phyloP scores from a whole-genome alignment of 92 coral and sea anemone species.

The Galaxea fascicularis region DNA sequence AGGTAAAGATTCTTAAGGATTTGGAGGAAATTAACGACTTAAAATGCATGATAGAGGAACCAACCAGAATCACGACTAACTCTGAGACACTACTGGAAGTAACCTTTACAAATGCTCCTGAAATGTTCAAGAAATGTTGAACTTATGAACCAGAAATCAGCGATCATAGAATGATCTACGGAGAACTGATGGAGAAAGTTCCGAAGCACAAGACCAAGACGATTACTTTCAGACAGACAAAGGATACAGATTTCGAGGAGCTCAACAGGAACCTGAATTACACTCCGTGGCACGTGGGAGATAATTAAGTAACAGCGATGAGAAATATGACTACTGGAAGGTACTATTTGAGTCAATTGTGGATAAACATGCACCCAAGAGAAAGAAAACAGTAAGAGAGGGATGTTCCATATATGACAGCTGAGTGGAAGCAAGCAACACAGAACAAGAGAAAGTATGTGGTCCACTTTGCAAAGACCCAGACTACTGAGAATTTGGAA shows the following conservation, averaged over 20 bases:
- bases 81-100: too few relatives aligned
- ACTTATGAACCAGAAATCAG: too few relatives aligned
- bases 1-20: too few relatives aligned
- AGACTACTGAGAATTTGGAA: constrained; percentile 60
- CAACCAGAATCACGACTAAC: too few relatives aligned
- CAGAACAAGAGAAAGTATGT: constrained; percentile 65
- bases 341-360: constrained; percentile 52
- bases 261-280: constrained; percentile 53
- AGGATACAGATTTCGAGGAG: constrained; percentile 62
- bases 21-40: too few relatives aligned
- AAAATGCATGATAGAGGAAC: too few relatives aligned
- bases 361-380: too few relatives aligned
- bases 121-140: too few relatives aligned
- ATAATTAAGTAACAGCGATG: constrained; percentile 48
- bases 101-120: too few relatives aligned
- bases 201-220: constrained; percentile 60
- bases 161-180: too few relatives aligned
- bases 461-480: constrained; percentile 61
- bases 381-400: constrained; percentile 59
- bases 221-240: too few relatives aligned
- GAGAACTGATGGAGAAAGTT: too few relatives aligned
- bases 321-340: constrained; percentile 65
- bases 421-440: constrained; percentile 58
- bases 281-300: constrained; percentile 75
- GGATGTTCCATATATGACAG: constrained; percentile 68